Evolutionary conservation across 2,113 vertebrate species (phyloP).

Genomic region (Bucco capensis): DNA sequence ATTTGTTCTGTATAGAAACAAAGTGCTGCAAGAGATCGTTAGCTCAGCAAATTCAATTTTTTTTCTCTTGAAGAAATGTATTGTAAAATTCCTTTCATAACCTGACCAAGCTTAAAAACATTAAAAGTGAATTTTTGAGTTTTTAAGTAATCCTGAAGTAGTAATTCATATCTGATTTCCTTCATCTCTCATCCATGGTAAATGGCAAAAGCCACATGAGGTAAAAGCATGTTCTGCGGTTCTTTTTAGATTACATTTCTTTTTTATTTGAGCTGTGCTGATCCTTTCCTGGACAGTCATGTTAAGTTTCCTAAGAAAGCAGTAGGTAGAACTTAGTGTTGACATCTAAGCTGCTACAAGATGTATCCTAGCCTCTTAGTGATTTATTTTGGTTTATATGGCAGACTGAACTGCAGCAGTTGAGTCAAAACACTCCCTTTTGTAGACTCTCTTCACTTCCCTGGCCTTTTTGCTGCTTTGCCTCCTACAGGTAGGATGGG

Average conservation of each 20-base stretch:
- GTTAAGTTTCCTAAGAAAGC: not conserved
- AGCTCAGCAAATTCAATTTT: not conserved
- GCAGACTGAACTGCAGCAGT: not conserved
- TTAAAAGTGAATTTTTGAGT: not conserved
- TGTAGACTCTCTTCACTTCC: not conserved
- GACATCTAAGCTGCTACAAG: not conserved
- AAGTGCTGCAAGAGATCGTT: not conserved
- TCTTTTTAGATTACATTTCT: not conserved
- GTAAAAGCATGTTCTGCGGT: not conserved
- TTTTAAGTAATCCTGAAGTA: not conserved
- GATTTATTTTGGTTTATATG: not conserved
- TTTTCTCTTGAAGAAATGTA: not conserved
- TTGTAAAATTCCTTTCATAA: not conserved
- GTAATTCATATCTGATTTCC: not conserved
- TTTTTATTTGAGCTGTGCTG: not conserved
- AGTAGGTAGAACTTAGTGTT: not conserved
- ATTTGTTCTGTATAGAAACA: not conserved
- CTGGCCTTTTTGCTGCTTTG: not conserved
- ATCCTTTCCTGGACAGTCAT: not conserved
- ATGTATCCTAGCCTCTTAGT: not conserved
- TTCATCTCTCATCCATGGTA: not conserved
- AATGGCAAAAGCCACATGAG: not conserved
- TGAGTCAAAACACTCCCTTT: not conserved
- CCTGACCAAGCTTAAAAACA: not conserved
- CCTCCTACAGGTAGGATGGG: not conserved